A percentile compares a stretch with the other conserved stretches of the same genome.
Conservation (phyloP, 2,113 vertebrate species). For the Oncorhynchus mykiss region DNA sequence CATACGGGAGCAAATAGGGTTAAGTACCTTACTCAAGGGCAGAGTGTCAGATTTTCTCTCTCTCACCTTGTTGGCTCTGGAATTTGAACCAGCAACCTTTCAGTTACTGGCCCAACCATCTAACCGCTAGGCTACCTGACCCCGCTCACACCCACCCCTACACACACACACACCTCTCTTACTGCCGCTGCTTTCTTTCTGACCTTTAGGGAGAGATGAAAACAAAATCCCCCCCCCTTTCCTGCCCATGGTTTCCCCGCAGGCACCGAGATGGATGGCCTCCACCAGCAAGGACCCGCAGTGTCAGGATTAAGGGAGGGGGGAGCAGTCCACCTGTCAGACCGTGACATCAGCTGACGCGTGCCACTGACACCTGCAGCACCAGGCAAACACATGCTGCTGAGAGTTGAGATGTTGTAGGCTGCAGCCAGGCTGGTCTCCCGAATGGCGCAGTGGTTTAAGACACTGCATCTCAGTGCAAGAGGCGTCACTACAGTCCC, state of each 20-base stretch:
- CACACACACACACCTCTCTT: too few species aligned
- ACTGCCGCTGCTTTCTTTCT: constrained; percentile 12
- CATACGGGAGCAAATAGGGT: too few species aligned
- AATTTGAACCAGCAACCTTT: too few species aligned
- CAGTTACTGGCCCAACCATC: too few species aligned
- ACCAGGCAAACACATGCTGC: not conserved
- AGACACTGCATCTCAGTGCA: too few species aligned
- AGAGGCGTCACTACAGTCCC: too few species aligned
- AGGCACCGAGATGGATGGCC: constrained; percentile 31
- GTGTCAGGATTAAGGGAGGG: not conserved
- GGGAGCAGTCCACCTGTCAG: not conserved
- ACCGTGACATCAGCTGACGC: not conserved
- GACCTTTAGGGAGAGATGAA: constrained; percentile 38
- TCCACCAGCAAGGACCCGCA: constrained; percentile 10
- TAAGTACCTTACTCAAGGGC: too few species aligned
- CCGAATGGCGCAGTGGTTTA: too few species aligned
- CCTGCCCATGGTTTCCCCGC: constrained; percentile 36
- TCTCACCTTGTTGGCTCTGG: too few species aligned
- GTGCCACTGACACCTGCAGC: not conserved
- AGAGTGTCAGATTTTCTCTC: too few species aligned
- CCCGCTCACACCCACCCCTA: too few species aligned
- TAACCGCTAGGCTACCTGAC: too few species aligned
- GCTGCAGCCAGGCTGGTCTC: not conserved
- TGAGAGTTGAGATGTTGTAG: not conserved
- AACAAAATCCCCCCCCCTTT: constrained; percentile 58